phyloP scores from a whole-genome alignment of 2,797 vertebrate genomes.

The Glossophaga mutica region DNA sequence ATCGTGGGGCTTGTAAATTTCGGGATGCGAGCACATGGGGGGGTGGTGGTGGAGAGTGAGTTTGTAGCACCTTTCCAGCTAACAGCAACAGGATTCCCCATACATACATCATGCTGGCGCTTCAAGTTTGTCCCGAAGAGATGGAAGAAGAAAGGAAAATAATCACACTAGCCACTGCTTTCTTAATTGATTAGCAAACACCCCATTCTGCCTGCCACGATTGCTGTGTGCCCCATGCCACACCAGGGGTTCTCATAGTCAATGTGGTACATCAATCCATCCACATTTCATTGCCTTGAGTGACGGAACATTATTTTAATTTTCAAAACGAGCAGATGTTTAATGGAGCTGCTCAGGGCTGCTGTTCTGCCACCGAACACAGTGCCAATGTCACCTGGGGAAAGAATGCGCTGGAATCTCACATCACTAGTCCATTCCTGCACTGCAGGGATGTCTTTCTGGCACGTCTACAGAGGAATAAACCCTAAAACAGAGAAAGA shows the following conservation, averaged over 20 bases:
- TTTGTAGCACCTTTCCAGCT: neutral
- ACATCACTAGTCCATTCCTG: neutral
- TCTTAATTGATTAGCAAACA: neutral
- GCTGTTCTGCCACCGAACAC: neutral
- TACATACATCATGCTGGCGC: neutral
- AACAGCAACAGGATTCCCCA: neutral
- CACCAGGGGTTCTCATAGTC: neutral
- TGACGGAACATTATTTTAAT: conserved; percentile 4
- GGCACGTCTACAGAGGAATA: neutral
- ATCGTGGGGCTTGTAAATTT: no score
- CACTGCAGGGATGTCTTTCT: neutral
- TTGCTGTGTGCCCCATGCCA: neutral
- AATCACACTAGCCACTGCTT: neutral
- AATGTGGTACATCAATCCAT: neutral
- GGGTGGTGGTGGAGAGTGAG: accelerated
- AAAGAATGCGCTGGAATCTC: neutral
- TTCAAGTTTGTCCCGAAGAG: accelerated
- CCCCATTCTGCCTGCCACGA: neutral
- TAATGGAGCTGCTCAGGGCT: neutral
- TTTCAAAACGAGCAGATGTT: neutral
- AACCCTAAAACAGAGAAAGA: neutral
- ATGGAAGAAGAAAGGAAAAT: neutral
- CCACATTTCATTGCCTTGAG: neutral
- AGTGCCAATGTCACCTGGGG: neutral
- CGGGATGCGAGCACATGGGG: neutral